Evolutionary conservation across 2,888 invertebrate genomes (phyloP), one percentile per base, ranked within the genome.

Genomic region (Dermolepida albohirtum): DNA sequence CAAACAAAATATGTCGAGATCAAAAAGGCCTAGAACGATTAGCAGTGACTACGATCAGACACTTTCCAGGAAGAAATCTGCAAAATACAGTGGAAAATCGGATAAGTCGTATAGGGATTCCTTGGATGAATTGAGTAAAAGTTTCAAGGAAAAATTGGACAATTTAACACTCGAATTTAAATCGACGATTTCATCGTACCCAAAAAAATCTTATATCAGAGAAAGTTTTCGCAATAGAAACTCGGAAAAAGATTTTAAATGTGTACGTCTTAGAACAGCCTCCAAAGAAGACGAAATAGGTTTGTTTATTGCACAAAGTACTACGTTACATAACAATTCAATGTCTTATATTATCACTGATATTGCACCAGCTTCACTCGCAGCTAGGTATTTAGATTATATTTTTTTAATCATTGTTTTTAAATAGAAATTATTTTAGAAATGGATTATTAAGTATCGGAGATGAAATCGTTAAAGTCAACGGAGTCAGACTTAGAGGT

Each of bases 381-480:
- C 86, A 7, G 82, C 84, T 75, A 84, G 84, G 87, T 87, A 79
- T 75, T 76, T 70, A 52, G 34, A 54, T 54, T 7, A 54, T 44
- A 47, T 29, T 47, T 50, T 27, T 64, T 68, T 27, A 62, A 47
- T 16, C 7, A 12, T 34, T 55, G 10, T 44, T 49, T 65, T 41
- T 39, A 14, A 22, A 4, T 22, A 22, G 4, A 22, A 22, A 63
- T 17, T 27, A 34, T 79, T 83, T 66, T 78, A 92, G 93, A 83
- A 93, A 94, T 80, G 93, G 94, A 16, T 88, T 93, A 75, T 86
- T 97, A 70, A 87, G 90, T 76, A 87, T 94, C 68, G 95, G 95
- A 11, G 96, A 96, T 83, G 94, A 96, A 86, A 92, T 96, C 72
- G 91, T 96, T 10, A 93, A 94, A 83, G 92, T 95, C 34, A 96